phyloP scores from a whole-genome alignment of 2,113 vertebrate genomes.

The Laterallus jamaicensis region DNA sequence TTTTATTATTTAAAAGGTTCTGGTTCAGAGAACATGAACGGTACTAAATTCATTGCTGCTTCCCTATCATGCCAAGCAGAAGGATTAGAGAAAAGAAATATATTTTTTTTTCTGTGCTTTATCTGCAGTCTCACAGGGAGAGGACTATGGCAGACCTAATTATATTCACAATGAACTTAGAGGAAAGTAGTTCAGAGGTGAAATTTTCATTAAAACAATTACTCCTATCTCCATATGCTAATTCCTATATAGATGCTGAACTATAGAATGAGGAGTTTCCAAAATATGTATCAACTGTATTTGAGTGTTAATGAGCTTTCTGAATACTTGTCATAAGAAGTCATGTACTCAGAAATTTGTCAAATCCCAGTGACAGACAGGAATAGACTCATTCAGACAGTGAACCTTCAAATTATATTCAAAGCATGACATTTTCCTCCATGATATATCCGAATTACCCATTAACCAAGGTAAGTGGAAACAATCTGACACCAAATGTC shows the following conservation, averaged over 20 bases:
- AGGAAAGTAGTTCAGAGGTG: constrained; percentile 58
- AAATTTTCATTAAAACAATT: constrained; percentile 77
- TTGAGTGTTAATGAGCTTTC: constrained; percentile 54
- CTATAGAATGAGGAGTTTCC: constrained; percentile 13
- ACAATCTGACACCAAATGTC: constrained; percentile 21
- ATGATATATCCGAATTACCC: not conserved
- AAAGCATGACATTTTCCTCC: constrained; percentile 25
- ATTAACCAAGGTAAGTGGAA: not conserved
- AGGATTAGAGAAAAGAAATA: constrained; percentile 68
- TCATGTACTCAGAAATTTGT: constrained; percentile 25
- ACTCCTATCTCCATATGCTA: constrained; percentile 60
- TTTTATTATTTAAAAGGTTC: constrained; percentile 66
- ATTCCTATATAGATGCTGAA: constrained; percentile 60
- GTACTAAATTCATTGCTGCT: constrained; percentile 59
- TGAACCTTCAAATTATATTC: constrained; percentile 14
- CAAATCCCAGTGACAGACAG: constrained; percentile 22
- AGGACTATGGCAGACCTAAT: constrained; percentile 65
- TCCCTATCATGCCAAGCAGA: constrained; percentile 72
- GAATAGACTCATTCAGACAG: constrained; percentile 19
- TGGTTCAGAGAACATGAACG: constrained; percentile 56
- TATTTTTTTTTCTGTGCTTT: constrained; percentile 60
- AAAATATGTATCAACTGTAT: constrained; percentile 51
- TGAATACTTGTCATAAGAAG: constrained; percentile 53
- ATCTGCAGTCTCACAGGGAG: constrained; percentile 71
- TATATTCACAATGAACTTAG: constrained; percentile 69